phyloP scores from a whole-genome alignment of 2,797 vertebrate genomes.

The Rousettus madagascariensis region DNA sequence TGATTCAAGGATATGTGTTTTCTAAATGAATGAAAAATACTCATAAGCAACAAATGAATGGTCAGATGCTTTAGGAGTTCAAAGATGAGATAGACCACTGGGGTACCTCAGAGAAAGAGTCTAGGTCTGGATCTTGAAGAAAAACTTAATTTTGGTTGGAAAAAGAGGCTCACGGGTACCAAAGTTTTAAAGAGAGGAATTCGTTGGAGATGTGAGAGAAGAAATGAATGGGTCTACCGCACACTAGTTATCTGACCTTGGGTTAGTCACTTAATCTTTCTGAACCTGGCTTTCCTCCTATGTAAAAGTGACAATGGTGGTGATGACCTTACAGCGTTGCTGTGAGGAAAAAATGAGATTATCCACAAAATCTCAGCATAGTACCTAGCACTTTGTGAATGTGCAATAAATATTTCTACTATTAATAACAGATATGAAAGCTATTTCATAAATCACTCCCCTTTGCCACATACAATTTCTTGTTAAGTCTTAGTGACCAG shows the following conservation, averaged over 20 bases:
- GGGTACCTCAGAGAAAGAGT: neutral
- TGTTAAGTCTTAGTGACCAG: neutral
- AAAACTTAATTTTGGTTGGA: neutral
- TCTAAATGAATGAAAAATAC: neutral
- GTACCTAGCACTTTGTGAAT: neutral
- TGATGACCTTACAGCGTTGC: neutral
- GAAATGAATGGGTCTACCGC: neutral
- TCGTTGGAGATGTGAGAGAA: rapidly evolving
- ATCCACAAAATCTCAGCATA: neutral
- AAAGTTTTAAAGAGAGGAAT: neutral
- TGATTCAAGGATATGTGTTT: too few species aligned
- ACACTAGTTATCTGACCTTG: neutral
- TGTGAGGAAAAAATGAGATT: neutral
- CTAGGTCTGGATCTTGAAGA: neutral
- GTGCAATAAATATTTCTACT: neutral
- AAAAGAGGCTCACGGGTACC: neutral
- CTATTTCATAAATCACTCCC: neutral
- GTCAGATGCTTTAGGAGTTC: neutral
- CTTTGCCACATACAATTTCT: neutral
- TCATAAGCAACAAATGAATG: neutral
- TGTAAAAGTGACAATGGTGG: too few species aligned
- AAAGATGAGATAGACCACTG: neutral
- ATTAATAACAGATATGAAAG: neutral
- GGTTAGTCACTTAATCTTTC: neutral
- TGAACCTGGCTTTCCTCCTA: neutral